A percentile compares a stretch with the other conserved stretches of the same genome.
These are phyloP conservation scores for Macropis europaea DNA, from an alignment of 2,888 invertebrate species.

Conservation along the genomic window DNA sequence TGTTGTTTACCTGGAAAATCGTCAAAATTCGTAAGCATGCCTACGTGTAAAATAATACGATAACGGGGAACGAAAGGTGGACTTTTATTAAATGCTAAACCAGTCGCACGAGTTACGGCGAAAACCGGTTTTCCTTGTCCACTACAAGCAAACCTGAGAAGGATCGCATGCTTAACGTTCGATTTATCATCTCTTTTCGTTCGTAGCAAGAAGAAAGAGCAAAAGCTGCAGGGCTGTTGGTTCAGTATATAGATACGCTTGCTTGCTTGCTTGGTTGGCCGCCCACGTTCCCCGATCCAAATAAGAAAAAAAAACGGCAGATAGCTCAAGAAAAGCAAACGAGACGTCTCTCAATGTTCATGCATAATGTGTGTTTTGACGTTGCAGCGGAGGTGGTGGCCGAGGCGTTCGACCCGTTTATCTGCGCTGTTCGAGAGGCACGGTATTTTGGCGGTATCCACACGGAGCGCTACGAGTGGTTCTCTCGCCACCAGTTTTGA, in stretches of 20 bases:
- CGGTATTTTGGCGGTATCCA: conserved; percentile 88
- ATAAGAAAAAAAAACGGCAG: neutral
- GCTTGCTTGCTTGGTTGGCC: too few relatives aligned
- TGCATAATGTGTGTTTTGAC: conserved; percentile 30
- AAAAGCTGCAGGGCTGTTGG: neutral
- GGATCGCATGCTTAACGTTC: conserved; percentile 40
- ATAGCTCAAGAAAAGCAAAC: neutral
- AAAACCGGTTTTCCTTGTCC: conserved; percentile 70
- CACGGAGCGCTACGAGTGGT: conserved; percentile 87
- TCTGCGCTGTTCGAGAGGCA: conserved; percentile 87
- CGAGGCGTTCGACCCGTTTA: conserved; percentile 89
- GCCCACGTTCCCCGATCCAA: too few relatives aligned
- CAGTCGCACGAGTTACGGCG: conserved; percentile 68
- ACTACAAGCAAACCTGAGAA: conserved; percentile 43
- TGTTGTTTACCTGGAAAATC: neutral
- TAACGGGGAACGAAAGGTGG: conserved; percentile 67
- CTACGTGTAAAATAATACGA: neutral
- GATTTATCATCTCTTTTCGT: conserved; percentile 33
- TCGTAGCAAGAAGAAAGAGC: conserved; percentile 4
- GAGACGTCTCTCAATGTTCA: too few relatives aligned
- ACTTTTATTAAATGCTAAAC: conserved; percentile 74
- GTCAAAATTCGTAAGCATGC: neutral
- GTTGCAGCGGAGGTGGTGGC: conserved; percentile 83
- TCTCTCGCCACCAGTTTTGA: conserved; percentile 74
- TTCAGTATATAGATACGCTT: neutral